Conservation (phyloP, 2,888 invertebrate genomes). For the Trissonchulus latispiculum region DNA sequence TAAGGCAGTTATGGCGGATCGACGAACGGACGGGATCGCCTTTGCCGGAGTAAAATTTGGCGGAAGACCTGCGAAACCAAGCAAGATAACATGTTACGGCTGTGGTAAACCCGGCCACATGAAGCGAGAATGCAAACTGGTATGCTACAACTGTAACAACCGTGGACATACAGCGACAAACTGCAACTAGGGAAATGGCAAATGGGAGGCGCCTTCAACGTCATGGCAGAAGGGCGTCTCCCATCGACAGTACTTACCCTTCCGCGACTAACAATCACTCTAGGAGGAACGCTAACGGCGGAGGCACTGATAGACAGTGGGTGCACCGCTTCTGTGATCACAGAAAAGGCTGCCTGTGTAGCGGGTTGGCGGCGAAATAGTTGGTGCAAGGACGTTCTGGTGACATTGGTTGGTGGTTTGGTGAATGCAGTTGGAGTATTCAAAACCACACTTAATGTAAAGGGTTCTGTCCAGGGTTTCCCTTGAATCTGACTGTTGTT, state of each 20-base stretch:
- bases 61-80: background rate
- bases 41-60: background rate
- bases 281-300: background rate
- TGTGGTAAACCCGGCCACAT: background rate
- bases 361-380: background rate
- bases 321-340: background rate
- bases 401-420: background rate
- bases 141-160: background rate
- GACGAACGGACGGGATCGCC: background rate
- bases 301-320: background rate
- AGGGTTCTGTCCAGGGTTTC: no score
- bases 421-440: background rate
- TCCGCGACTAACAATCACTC: background rate
- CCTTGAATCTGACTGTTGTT: background rate
- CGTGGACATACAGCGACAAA: conserved; percentile 1
- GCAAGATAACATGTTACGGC: background rate
- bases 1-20: conserved; percentile 5
- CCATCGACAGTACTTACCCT: background rate
- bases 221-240: background rate
- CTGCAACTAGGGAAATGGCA: background rate
- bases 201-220: background rate
- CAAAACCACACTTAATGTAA: no score
- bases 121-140: background rate
- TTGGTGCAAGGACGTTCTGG: background rate
- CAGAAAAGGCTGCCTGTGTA: background rate